phyloP scores from a whole-genome alignment of 92 coral and sea anemone genomes.

The Epizoanthus illoricatus region DNA sequence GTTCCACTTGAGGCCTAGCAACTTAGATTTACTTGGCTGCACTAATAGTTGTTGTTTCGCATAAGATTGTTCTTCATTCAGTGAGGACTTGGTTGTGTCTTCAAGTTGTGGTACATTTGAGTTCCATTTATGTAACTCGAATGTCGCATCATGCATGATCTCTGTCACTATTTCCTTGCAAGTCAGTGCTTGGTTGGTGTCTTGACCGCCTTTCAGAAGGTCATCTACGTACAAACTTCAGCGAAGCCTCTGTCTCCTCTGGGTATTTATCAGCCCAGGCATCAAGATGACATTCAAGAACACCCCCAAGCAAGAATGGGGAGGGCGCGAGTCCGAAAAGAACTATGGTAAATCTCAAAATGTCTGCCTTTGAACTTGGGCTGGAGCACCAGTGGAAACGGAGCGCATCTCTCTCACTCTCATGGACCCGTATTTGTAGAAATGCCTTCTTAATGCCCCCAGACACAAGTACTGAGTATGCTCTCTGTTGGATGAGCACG shows the following conservation, averaged over 20 bases:
- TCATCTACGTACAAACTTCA: slow-evolving; percentile 57
- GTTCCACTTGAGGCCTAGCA: slow-evolving; percentile 55
- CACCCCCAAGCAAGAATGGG: slow-evolving; percentile 5
- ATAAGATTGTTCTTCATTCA: slow-evolving; percentile 34
- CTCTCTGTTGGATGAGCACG: slow-evolving; percentile 25
- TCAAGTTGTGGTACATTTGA: slow-evolving; percentile 42
- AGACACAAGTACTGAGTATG: not conserved
- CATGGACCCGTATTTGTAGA: slow-evolving; percentile 12
- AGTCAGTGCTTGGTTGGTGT: slow-evolving; percentile 32
- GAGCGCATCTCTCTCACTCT: slow-evolving; percentile 40
- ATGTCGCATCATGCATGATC: slow-evolving; percentile 49
- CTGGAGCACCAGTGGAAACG: slow-evolving; percentile 28
- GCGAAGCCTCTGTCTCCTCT: slow-evolving; percentile 35
- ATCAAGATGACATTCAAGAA: slow-evolving; percentile 4
- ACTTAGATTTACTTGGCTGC: slow-evolving; percentile 43
- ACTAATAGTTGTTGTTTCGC: slow-evolving; percentile 52
- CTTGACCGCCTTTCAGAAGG: slow-evolving; percentile 35
- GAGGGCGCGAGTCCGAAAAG: slow-evolving; percentile 31
- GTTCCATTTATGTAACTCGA: slow-evolving; percentile 49
- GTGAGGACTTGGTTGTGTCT: not conserved
- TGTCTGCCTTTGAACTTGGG: not conserved
- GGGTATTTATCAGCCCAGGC: slow-evolving; percentile 24
- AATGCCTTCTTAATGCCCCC: slow-evolving; percentile 16
- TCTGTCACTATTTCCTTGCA: slow-evolving; percentile 32
- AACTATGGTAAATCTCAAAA: slow-evolving; percentile 29